These are phyloP conservation scores for Psylliodes chrysocephalus DNA, from an alignment of 2,888 invertebrate species.

Conservation along the genomic window DNA sequence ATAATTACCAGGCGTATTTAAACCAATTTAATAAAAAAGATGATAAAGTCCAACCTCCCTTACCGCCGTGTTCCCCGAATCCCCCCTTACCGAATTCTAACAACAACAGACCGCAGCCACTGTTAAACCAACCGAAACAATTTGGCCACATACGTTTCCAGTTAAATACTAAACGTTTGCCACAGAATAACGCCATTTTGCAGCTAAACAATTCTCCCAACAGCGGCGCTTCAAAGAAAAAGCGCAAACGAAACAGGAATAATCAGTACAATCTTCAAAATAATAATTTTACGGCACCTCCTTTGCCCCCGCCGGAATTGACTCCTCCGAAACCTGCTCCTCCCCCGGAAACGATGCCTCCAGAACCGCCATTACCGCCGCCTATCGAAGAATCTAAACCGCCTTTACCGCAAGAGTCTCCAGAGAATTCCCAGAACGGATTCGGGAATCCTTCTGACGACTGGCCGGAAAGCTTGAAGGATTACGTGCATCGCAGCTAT, in stretches of 20 bases:
- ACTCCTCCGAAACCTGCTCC: conserved; percentile 66
- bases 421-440: conserved; percentile 38
- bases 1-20: conserved; percentile 56
- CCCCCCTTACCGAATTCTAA: conserved; percentile 59
- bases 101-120: conserved; percentile 56
- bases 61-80: conserved; percentile 72
- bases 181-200: conserved; percentile 57
- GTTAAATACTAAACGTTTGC: conserved; percentile 63
- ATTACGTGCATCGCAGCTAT: conserved; percentile 93
- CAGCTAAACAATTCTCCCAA: conserved; percentile 62
- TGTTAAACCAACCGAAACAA: conserved; percentile 58
- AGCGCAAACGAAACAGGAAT: conserved; percentile 78
- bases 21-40: conserved; percentile 51
- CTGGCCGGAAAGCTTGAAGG: conserved; percentile 83
- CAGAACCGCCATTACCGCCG: conserved; percentile 65
- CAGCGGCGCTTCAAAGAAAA: conserved; percentile 75
- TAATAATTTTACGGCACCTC: conserved; percentile 57
- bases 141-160: conserved; percentile 69
- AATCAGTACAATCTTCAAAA: conserved; percentile 59
- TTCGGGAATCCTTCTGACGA: conserved; percentile 71
- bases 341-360: conserved; percentile 68
- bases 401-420: conserved; percentile 59
- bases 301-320: conserved; percentile 66
- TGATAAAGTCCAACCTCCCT: conserved; percentile 64
- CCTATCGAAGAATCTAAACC: conserved; percentile 59